Evolutionary conservation across 53 echinoderm and acorn worm species (phyloP), one percentile per base, ranked within the genome.

Genomic region (Holothuria scabra): DNA sequence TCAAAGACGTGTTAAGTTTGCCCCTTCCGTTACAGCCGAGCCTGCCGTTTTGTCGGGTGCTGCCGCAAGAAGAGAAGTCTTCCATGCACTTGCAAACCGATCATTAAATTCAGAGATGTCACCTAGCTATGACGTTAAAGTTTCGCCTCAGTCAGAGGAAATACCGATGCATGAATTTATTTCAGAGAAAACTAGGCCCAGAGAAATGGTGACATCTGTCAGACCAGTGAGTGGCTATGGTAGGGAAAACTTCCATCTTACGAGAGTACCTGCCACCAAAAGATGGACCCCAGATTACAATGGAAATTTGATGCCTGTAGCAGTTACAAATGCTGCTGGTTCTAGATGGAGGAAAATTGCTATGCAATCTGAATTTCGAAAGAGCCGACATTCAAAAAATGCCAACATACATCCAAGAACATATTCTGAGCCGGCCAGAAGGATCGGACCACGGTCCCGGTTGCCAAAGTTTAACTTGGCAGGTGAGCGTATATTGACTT

Each of bases 401-500:
- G 30, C 8, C n/a, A 78, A 20, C 59, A 12, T 30, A 21, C 21
- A 55, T 3, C 11, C 12, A 64, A 26, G 28, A 14, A 28, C 30
- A 26, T 56, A 28, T 26, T 32, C 48, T 19, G 32, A 24, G 14
- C 61, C 61, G 31, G 34, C 65, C 37, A 7, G 37, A 63, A 59
- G 21, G 46, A 25, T 63, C 16, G 21, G 9, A n/a, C 82, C 41
- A 5, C 60, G 46, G 35, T 14, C 37, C 11, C 62, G 64, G 23
- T 59, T 93, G 56, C 90, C 93, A 8, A 85, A 89, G 57, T 93
- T 80, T 61, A 93, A 81, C 55, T 68, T 93, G 16, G 90, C 93
- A 4, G 93, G 93, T 2, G 87, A 86, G 26, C 57, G 83, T 35
- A 87, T 93, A 16, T 16, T 82, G 16, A 85, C 93, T n/a, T 85